Conservation (phyloP, 2,888 invertebrate species). For the Dolichomitus sp. region DNA sequence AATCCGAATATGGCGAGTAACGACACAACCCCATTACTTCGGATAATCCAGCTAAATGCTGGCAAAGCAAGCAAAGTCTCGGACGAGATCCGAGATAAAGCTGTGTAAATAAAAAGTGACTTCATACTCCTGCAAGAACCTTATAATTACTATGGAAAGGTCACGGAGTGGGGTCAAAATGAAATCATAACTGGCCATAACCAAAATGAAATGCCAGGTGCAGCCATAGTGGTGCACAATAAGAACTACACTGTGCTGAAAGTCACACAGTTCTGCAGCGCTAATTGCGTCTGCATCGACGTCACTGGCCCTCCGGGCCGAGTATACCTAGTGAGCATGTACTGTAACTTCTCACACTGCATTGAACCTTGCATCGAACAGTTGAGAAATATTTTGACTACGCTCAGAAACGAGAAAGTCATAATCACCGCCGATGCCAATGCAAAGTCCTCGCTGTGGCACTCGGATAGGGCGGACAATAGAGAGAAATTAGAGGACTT, state of each 20-base stretch:
- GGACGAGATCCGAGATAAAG: background rate
- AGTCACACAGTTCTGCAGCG: background rate
- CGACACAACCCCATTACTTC: background rate
- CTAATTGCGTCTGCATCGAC: background rate
- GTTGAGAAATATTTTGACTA: background rate
- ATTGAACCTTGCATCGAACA: background rate
- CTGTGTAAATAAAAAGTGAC: background rate
- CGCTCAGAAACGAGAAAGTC: background rate
- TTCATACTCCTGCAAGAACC: background rate
- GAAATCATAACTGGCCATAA: background rate
- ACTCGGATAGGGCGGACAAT: constrained; percentile 2
- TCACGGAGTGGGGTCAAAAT: background rate
- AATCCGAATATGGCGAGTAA: background rate
- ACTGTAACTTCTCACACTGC: background rate
- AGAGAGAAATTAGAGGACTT: constrained; percentile 25
- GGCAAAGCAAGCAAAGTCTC: background rate
- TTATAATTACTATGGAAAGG: background rate
- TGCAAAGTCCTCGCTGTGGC: constrained; percentile 34
- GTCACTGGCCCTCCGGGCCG: background rate
- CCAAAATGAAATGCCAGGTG: background rate
- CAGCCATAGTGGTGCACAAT: background rate
- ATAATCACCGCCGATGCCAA: constrained; percentile 37
- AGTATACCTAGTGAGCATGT: background rate
- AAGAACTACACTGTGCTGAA: background rate
- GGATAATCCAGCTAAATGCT: background rate